phyloP scores from a whole-genome alignment of 2,113 vertebrate genomes.

The Brachyhypopomus gauderio region DNA sequence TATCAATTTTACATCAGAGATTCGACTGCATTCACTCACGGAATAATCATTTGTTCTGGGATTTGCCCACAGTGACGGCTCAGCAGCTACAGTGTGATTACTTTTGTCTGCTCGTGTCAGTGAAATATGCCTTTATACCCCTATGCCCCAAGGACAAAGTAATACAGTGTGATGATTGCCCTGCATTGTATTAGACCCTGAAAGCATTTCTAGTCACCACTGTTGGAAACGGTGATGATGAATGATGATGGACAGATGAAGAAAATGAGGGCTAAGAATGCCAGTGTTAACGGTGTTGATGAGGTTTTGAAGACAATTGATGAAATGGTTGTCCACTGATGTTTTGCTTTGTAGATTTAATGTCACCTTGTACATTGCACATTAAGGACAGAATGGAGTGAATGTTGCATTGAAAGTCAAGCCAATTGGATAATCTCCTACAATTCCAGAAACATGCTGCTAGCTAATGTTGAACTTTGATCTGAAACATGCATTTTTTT shows the following conservation, averaged over 20 bases:
- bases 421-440: too few species aligned
- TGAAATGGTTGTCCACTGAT: too few species aligned
- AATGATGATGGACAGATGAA: conserved; percentile 1
- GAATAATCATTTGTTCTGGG: conserved; percentile 17
- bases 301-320: neutral
- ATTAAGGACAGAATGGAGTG: too few species aligned
- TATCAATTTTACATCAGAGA: conserved; percentile 3
- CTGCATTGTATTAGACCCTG: conserved; percentile 8
- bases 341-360: too few species aligned
- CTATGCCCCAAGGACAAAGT: neutral
- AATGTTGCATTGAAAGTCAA: too few species aligned
- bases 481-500: too few species aligned
- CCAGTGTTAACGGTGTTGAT: neutral
- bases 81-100: conserved; percentile 8
- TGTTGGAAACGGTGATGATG: neutral
- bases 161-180: neutral
- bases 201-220: neutral
- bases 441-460: too few species aligned
- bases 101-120: neutral
- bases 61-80: conserved; percentile 2
- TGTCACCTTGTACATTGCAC: too few species aligned
- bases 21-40: too few species aligned
- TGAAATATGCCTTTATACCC: conserved; percentile 11
- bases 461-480: too few species aligned
- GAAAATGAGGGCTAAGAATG: neutral